Percentiles rank a stretch among this genome's conserved stretches.
phyloP scores from a whole-genome alignment of 2,888 invertebrate species.

The Mycalesis mineus region DNA sequence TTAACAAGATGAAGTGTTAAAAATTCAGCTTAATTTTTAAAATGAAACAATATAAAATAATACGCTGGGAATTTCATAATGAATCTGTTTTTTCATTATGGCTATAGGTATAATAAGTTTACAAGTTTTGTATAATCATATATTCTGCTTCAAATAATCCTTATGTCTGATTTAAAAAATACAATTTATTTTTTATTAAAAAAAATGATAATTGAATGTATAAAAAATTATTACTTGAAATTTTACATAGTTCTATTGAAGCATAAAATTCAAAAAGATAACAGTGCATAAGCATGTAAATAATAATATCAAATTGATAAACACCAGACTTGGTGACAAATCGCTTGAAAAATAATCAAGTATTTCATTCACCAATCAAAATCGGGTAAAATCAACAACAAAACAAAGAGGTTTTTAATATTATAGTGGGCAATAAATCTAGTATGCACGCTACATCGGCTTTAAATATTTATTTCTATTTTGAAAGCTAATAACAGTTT shows the following conservation, averaged over 20 bases:
- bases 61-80: not conserved
- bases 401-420: not conserved
- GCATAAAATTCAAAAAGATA: no score
- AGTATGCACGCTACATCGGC: not conserved
- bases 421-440: not conserved
- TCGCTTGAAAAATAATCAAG: not conserved
- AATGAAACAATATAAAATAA: not conserved
- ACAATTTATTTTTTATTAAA: no score
- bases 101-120: no score
- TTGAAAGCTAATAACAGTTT: not conserved
- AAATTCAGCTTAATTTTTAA: not conserved
- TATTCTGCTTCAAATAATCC: no score
- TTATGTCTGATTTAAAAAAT: no score
- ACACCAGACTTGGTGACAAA: not conserved
- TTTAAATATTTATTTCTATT: conserved; percentile 1
- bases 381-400: not conserved
- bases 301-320: no score
- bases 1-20: not conserved
- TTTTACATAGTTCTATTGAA: no score
- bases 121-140: no score
- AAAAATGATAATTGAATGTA: no score
- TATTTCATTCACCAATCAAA: not conserved
- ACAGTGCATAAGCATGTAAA: no score
- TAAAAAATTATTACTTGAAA: no score
- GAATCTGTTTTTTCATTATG: no score